Percentiles rank a stretch among this genome's conserved stretches.
phyloP scores from a whole-genome alignment of 2,888 invertebrate genomes.

The Hybos culiciformis region DNA sequence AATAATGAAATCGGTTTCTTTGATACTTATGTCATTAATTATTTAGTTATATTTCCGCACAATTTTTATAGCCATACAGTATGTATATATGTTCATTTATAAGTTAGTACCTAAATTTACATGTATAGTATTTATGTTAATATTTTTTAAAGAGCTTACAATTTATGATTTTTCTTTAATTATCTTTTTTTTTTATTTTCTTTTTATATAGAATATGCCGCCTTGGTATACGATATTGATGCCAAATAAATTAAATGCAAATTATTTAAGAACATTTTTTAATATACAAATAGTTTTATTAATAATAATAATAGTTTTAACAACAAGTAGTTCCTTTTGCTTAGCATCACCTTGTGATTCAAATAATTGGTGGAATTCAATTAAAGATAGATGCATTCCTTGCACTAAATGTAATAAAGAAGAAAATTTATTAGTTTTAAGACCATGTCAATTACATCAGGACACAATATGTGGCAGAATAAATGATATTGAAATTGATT shows the following conservation, averaged over 20 bases:
- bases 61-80: no score
- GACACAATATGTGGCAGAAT: constrained; percentile 62
- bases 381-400: constrained; percentile 48
- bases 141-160: no score
- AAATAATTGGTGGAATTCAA: constrained; percentile 55
- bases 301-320: constrained; percentile 21
- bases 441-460: constrained; percentile 60
- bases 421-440: constrained; percentile 45
- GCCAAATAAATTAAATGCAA: constrained; percentile 3
- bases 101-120: no score
- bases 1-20: no score
- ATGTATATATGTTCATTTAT: no score
- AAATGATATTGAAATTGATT: constrained; percentile 48
- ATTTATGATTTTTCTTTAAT: no score
- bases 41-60: no score
- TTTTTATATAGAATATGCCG: constrained; percentile 8
- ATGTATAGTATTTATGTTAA: no score
- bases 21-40: no score
- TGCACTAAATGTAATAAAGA: constrained; percentile 57
- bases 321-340: constrained; percentile 29
- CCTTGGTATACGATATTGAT: constrained; percentile 7
- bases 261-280: not conserved
- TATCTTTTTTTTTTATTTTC: not conserved
- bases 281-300: not conserved
- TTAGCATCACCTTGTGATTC: constrained; percentile 38